Evolutionary conservation across 1,140 invertebrate genomes (phyloP).

Genomic region (Gonioctena quinquepunctata): DNA sequence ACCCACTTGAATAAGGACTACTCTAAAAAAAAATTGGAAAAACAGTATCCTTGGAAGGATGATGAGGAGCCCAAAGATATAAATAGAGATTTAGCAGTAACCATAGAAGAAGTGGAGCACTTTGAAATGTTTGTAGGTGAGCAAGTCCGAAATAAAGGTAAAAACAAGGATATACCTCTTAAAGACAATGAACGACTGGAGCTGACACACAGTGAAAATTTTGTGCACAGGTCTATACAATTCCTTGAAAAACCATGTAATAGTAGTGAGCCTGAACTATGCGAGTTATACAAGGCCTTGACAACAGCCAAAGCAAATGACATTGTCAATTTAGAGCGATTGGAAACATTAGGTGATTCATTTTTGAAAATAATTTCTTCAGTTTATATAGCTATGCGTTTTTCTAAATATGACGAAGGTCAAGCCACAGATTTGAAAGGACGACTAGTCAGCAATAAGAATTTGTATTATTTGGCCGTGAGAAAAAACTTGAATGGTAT

Average conservation of each 20-base stretch:
- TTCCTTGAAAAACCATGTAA: constrained; percentile 24
- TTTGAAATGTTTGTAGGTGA: constrained; percentile 64
- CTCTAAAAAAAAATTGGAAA: constrained; percentile 39
- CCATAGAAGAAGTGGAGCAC: constrained; percentile 69
- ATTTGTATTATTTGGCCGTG: constrained; percentile 70
- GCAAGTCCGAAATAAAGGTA: too few relatives aligned
- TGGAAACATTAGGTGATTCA: constrained; percentile 87
- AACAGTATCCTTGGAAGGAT: constrained; percentile 59
- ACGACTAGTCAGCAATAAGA: constrained; percentile 80
- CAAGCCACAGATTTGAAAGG: constrained; percentile 75
- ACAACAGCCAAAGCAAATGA: constrained; percentile 75
- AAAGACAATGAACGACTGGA: too few relatives aligned
- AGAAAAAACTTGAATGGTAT: constrained; percentile 60
- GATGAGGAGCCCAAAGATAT: constrained; percentile 69
- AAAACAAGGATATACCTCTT: too few relatives aligned
- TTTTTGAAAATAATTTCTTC: constrained; percentile 83
- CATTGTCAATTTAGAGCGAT: constrained; percentile 78
- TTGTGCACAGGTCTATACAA: constrained; percentile 31
- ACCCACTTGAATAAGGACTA: constrained; percentile 39
- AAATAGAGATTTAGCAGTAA: constrained; percentile 62
- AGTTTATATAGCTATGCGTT: constrained; percentile 70
- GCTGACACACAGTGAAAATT: too few relatives aligned
- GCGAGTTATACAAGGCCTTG: constrained; percentile 64
- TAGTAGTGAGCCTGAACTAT: constrained; percentile 29
- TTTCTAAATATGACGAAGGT: constrained; percentile 74